A percentile compares a stretch with the other conserved stretches of the same genome.
These are phyloP conservation scores for Sympetrum striolatum DNA, from an alignment of 2,888 invertebrate species.

Conservation along the genomic window DNA sequence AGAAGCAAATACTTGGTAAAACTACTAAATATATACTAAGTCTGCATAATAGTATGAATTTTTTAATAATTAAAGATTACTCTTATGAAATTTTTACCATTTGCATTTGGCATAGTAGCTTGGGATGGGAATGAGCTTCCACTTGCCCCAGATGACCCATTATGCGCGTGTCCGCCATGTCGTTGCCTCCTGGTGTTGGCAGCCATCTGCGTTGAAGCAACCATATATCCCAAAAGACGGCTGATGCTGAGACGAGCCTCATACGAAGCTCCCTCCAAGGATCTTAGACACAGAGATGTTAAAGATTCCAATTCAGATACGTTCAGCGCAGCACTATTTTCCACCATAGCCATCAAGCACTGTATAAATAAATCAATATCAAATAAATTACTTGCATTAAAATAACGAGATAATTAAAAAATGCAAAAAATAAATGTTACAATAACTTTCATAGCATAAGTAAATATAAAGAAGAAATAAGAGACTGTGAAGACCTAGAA, in stretches of 20 bases:
- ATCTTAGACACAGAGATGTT: slow-evolving; percentile 88
- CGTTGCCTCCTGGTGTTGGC: slow-evolving; percentile 8
- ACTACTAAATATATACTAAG: too few species aligned
- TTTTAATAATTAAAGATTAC: not conserved
- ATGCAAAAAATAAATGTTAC: too few species aligned
- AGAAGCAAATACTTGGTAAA: too few species aligned
- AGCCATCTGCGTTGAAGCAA: slow-evolving; percentile 82
- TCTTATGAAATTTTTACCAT: not conserved
- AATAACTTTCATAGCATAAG: too few species aligned
- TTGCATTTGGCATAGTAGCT: slow-evolving; percentile 12
- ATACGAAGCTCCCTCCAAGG: slow-evolving; percentile 91
- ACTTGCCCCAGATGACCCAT: slow-evolving; percentile 61
- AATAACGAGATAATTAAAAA: too few species aligned
- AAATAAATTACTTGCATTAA: not conserved
- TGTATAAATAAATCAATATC: slow-evolving; percentile 62
- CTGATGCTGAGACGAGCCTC: slow-evolving; percentile 92
- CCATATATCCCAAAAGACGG: slow-evolving; percentile 84
- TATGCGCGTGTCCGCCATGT: slow-evolving; percentile 60
- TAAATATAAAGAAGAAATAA: too few species aligned
- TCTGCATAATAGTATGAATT: too few species aligned
- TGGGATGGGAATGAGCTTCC: not conserved
- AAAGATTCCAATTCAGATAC: slow-evolving; percentile 91
- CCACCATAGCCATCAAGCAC: slow-evolving; percentile 87
- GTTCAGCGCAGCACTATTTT: slow-evolving; percentile 83
- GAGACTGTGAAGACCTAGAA: too few species aligned